Evolutionary conservation across 2,797 vertebrate genomes (phyloP).

Genomic region (Anas bahamensis): DNA sequence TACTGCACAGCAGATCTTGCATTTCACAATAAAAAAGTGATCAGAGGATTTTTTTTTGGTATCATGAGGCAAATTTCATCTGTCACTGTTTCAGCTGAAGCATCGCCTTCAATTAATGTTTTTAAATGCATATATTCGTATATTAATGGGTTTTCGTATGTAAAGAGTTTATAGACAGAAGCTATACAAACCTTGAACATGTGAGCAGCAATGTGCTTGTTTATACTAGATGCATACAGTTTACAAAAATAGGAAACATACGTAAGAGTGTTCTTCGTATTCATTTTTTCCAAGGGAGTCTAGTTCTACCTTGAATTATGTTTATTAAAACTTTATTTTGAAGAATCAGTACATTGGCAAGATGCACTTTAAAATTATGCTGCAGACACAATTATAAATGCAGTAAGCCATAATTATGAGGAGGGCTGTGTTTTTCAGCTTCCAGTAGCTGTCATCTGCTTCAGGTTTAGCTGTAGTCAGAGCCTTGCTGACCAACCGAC

Average conservation of each 20-base stretch:
- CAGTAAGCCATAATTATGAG: not conserved
- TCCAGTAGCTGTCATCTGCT: not conserved
- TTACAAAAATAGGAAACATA: not conserved
- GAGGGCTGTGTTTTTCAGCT: not conserved
- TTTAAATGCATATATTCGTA: not conserved
- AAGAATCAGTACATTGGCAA: not conserved
- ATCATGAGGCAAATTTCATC: not conserved
- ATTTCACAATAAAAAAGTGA: not conserved
- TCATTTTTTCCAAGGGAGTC: not conserved
- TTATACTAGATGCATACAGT: not conserved
- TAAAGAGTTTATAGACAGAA: not conserved
- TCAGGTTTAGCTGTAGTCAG: conserved; percentile 30
- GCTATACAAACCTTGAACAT: not conserved
- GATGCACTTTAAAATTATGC: not conserved
- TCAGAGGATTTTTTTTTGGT: not conserved
- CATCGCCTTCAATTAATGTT: not conserved
- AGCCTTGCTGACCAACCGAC: conserved; percentile 31
- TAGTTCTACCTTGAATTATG: not conserved
- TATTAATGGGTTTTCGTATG: not conserved
- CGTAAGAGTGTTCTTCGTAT: not conserved
- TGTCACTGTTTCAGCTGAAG: not conserved
- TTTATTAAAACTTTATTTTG: not conserved
- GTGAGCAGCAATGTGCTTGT: not conserved
- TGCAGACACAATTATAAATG: not conserved
- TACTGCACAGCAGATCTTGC: not conserved